Evolutionary conservation across 2,113 vertebrate species (phyloP).

Genomic region (Falco punctatus): DNA sequence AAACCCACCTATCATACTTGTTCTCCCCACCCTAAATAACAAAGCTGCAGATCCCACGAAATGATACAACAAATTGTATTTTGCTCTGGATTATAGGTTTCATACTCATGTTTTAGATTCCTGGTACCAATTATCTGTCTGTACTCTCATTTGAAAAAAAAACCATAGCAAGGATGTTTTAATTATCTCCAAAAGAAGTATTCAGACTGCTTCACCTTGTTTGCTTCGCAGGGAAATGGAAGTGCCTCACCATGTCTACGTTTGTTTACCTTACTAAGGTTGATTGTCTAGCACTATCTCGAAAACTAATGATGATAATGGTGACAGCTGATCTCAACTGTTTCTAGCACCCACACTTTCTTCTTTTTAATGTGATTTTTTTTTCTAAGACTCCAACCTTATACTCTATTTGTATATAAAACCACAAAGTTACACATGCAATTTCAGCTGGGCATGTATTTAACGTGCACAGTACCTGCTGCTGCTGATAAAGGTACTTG

Average conservation of each 20-base stretch:
- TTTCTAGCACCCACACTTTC: background rate
- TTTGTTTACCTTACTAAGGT: background rate
- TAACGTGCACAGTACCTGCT: background rate
- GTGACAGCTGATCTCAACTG: background rate
- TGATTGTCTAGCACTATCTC: background rate
- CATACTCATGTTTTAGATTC: background rate
- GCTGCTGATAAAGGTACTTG: background rate
- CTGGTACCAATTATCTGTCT: background rate
- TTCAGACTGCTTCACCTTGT: background rate
- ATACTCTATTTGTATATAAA: background rate
- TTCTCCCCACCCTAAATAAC: background rate
- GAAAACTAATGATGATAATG: background rate
- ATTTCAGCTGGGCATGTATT: background rate
- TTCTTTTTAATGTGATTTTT: background rate
- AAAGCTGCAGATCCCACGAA: background rate
- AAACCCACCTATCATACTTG: background rate
- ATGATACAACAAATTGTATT: background rate
- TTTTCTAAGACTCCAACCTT: background rate
- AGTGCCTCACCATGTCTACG: background rate
- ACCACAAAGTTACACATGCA: background rate
- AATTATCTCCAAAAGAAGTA: background rate
- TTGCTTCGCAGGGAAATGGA: background rate
- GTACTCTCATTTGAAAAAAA: background rate
- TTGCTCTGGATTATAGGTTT: background rate
- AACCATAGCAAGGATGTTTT: background rate